Evolutionary conservation across 92 coral and sea anemone species (phyloP), one percentile per base, ranked within the genome.

Genomic region (Pocillopora grandis): DNA sequence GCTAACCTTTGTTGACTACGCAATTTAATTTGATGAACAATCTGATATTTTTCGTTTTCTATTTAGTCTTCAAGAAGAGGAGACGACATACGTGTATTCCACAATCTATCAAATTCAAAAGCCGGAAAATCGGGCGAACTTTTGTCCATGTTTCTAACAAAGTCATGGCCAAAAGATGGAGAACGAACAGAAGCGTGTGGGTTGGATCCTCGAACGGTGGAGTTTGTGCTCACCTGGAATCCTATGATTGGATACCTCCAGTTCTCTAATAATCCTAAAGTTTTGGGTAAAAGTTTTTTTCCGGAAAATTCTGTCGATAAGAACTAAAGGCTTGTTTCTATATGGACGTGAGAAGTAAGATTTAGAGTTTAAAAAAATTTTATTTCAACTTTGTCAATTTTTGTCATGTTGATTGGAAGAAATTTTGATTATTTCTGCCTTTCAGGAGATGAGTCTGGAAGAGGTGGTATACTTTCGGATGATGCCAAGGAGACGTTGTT

Each of bases 201-300:
- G 35, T 72, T 88, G 65, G 83, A 77, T 56, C 88, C 89, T 18
- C 37, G 10, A 3, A 57, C 77, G 15, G 87, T 89, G 55, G 76
- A 42, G 12, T 87, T 52, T 65, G 88, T 92, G 19, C 87, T 94
- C 35, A 83, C 88, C 12, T 94, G 98, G 98, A 87, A 86, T 66
- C 87, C 90, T 17, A 85, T 89, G 98, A 60, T 86, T 62, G 98
- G 91, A 18, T 94, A 90, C 79, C 64, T 94, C 63, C 76, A 76
- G 17, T 92, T 85, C 66, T 88, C 84, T 68, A 93, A 94, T 92
- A 94, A 69, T 76, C 20, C 72, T 42, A 71, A 3, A 17, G 5
- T 17, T 19, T 19, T 66, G 52, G 52, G 52, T 42, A 42, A 42
- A 7, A 42, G 52, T 42, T 0, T 42, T 42, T 42, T 42, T 42